Percentiles rank a stretch among this genome's conserved stretches.
Conservation (phyloP, 1,140 invertebrate species). For the Drosophila kurseongensis region DNA sequence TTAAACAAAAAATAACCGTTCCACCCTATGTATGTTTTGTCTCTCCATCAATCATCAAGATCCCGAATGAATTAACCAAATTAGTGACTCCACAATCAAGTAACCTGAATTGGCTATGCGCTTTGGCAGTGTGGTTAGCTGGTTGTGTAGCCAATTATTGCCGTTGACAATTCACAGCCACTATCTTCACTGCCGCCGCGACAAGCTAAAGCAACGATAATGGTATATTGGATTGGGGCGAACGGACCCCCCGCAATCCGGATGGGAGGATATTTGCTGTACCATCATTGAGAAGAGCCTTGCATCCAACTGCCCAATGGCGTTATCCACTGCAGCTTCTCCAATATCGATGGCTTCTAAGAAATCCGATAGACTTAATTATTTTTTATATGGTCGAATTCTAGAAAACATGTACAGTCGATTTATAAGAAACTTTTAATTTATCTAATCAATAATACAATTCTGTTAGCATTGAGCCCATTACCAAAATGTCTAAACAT, state of each 20-base stretch:
- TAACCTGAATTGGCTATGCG: conserved; percentile 86
- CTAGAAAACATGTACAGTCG: no score
- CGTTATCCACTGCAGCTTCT: not conserved
- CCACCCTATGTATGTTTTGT: not conserved
- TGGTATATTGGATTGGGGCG: not conserved
- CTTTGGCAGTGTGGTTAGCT: conserved; percentile 99
- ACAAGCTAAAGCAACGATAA: conserved; percentile 82
- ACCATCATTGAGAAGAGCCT: not conserved
- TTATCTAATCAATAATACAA: no score
- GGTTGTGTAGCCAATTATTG: conserved; percentile 91
- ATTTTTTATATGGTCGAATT: no score
- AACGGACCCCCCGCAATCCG: not conserved
- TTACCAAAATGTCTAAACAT: no score
- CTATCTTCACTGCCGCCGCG: conserved; percentile 96
- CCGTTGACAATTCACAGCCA: conserved; percentile 91
- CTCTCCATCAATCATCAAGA: conserved; percentile 3
- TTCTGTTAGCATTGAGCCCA: no score
- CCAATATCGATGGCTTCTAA: not conserved
- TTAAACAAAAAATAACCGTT: conserved; percentile 9
- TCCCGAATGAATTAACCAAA: conserved; percentile 16
- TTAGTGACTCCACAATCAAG: conserved; percentile 27
- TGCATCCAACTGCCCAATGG: not conserved
- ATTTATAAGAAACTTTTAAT: no score
- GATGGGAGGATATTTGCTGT: not conserved
- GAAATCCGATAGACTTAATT: no score